phyloP scores from a whole-genome alignment of 2,888 invertebrate genomes.

The Heliconius aoede region DNA sequence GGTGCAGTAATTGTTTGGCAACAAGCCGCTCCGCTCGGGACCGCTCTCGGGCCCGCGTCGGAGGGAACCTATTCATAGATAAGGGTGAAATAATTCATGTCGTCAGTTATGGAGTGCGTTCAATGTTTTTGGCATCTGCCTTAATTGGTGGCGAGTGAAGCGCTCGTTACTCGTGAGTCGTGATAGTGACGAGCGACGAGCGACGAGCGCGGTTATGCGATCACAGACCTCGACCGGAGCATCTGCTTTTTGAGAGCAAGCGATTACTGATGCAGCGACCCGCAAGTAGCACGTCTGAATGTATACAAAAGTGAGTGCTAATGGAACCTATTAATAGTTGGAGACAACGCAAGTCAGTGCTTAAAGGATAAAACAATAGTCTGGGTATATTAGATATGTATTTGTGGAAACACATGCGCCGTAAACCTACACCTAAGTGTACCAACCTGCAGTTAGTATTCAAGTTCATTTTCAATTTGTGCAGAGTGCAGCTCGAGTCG shows the following conservation, averaged over 20 bases:
- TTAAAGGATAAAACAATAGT: constrained; percentile 28
- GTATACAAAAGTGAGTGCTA: not conserved
- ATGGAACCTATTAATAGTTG: constrained; percentile 36
- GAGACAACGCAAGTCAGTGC: constrained; percentile 29
- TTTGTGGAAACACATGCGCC: too few relatives aligned
- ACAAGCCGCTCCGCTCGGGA: constrained; percentile 13
- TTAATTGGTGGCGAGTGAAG: constrained; percentile 45
- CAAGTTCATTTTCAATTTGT: not conserved
- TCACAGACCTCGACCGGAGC: constrained; percentile 29
- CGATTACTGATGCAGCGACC: constrained; percentile 19
- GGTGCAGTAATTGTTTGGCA: constrained; percentile 10
- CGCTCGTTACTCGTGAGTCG: constrained; percentile 33
- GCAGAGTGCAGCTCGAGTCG: too few relatives aligned
- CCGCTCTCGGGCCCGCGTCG: constrained; percentile 18
- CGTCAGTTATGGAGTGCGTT: constrained; percentile 34
- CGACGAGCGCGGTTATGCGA: constrained; percentile 12
- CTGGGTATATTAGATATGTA: not conserved
- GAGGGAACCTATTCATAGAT: constrained; percentile 37
- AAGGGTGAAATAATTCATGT: constrained; percentile 41
- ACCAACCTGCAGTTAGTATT: too few relatives aligned
- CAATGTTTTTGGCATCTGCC: constrained; percentile 44
- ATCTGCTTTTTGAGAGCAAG: constrained; percentile 35
- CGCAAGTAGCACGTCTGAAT: not conserved
- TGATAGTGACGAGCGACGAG: constrained; percentile 6
- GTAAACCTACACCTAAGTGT: too few relatives aligned